These are phyloP conservation scores for Trinorchestia longiramus DNA, from an alignment of 1,140 invertebrate genomes.

Conservation along the genomic window DNA sequence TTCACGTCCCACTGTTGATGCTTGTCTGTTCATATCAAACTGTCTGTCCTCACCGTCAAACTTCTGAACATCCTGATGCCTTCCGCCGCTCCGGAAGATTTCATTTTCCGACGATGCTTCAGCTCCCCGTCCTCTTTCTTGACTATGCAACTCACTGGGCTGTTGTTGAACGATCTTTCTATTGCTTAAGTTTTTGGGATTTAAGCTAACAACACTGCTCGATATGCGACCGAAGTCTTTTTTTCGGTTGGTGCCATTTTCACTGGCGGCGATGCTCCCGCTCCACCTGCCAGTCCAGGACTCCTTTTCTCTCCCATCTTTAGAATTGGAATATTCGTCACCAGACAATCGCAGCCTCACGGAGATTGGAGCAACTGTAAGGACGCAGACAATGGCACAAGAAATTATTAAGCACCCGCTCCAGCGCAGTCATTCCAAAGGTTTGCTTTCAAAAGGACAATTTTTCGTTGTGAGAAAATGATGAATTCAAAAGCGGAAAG, in stretches of 20 bases:
- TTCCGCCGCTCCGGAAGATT: slow-evolving; percentile 46
- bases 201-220: background rate
- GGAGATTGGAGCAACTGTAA: slow-evolving; percentile 48
- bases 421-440: slow-evolving; percentile 39
- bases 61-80: background rate
- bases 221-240: background rate
- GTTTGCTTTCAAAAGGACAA: background rate
- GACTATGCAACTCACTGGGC: background rate
- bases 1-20: slow-evolving; percentile 21
- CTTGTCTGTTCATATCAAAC: slow-evolving; percentile 12
- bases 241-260: background rate
- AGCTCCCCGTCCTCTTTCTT: background rate
- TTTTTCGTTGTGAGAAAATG: slow-evolving; percentile 38
- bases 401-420: slow-evolving; percentile 43
- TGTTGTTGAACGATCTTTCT: slow-evolving; percentile 10
- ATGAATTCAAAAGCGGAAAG: slow-evolving; percentile 24
- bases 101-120: slow-evolving; percentile 39
- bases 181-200: slow-evolving; percentile 28
- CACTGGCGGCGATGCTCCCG: background rate
- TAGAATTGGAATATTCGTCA: background rate
- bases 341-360: slow-evolving; percentile 47
- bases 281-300: background rate
- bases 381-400: slow-evolving; percentile 46
- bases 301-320: slow-evolving; percentile 21
- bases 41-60: slow-evolving; percentile 28